These are phyloP conservation scores for Ceratitis capitata DNA, from an alignment of 1,140 invertebrate genomes.

Conservation along the genomic window DNA sequence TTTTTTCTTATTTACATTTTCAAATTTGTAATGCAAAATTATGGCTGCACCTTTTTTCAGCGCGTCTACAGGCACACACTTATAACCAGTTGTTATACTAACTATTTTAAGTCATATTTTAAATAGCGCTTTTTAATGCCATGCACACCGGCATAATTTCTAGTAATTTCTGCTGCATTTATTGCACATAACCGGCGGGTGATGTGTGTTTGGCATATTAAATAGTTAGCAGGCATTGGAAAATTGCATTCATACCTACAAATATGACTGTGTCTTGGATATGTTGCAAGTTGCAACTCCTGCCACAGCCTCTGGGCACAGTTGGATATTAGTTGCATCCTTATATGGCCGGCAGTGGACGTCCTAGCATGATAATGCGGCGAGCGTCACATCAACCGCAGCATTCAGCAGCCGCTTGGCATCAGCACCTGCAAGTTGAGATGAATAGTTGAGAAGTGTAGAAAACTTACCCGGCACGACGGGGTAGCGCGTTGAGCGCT, in stretches of 20 bases:
- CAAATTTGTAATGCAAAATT: slow-evolving; percentile 29
- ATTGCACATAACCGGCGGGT: slow-evolving; percentile 32
- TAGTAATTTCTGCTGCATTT: slow-evolving; percentile 35
- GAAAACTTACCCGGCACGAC: neutral
- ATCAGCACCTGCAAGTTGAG: slow-evolving; percentile 6
- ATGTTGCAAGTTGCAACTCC: neutral
- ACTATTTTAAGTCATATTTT: slow-evolving; percentile 30
- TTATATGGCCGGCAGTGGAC: neutral
- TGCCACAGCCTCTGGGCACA: neutral
- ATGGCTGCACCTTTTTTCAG: neutral
- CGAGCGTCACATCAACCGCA: neutral
- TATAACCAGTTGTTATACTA: neutral
- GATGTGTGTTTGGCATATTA: slow-evolving; percentile 27
- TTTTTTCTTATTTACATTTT: no score
- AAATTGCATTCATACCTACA: neutral
- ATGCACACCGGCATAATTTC: slow-evolving; percentile 5
- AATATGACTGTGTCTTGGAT: neutral
- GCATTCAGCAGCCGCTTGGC: slow-evolving; percentile 15
- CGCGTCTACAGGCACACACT: neutral
- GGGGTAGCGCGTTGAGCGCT: neutral
- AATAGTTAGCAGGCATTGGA: neutral
- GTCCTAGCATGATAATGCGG: neutral
- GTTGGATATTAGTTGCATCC: slow-evolving; percentile 8
- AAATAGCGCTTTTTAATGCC: slow-evolving; percentile 22
- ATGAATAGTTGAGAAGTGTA: neutral